These are phyloP conservation scores for Bombus confusus DNA, from an alignment of 1,140 invertebrate genomes.

Conservation along the genomic window DNA sequence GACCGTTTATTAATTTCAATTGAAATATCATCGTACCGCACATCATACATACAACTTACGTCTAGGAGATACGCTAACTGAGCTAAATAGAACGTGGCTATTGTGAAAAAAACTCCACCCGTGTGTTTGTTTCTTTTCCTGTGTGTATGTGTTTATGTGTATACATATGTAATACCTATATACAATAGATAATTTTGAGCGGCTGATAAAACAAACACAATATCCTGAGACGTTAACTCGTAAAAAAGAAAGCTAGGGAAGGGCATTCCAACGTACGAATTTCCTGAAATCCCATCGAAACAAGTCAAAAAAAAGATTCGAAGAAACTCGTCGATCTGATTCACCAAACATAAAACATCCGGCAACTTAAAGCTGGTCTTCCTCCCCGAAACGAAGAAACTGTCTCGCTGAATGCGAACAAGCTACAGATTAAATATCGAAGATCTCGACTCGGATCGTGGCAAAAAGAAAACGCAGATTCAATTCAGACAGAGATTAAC, in stretches of 20 bases:
- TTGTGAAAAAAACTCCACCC: constrained; percentile 56
- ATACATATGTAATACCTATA: constrained; percentile 68
- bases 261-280: constrained; percentile 13
- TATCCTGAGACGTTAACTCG: constrained; percentile 72
- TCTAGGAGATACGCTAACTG: constrained; percentile 34
- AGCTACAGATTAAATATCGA: neutral
- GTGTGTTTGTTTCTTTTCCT: constrained; percentile 28
- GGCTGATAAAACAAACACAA: constrained; percentile 49
- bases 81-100: constrained; percentile 52
- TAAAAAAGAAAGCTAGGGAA: constrained; percentile 54
- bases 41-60: constrained; percentile 69
- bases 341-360: constrained; percentile 42
- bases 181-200: constrained; percentile 62
- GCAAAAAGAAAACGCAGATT: neutral
- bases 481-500: neutral
- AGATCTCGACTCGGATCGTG: neutral
- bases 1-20: constrained; percentile 53
- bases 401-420: constrained; percentile 14
- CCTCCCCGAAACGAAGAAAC: constrained; percentile 45
- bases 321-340: constrained; percentile 9
- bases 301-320: neutral
- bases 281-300: neutral
- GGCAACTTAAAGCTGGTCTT: constrained; percentile 62
- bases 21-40: constrained; percentile 65
- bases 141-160: constrained; percentile 41